A percentile compares a stretch with the other conserved stretches of the same genome.
Evolutionary conservation across 2,888 invertebrate species (phyloP).

Genomic region (Stenolophus ochropezus): DNA sequence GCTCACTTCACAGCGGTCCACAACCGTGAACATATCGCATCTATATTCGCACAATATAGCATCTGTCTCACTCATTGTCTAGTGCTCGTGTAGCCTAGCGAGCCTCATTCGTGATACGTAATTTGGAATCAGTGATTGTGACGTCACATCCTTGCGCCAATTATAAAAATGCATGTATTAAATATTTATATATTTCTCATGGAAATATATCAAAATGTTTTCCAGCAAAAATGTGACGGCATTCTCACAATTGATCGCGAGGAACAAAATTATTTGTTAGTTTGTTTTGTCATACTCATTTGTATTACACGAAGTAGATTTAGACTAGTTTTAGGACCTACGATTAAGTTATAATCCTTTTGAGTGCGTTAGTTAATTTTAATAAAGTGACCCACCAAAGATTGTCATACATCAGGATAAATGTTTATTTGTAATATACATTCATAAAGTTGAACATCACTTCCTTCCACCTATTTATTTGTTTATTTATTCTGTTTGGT

Average conservation of each 20-base stretch:
- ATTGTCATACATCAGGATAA: slow-evolving; percentile 51
- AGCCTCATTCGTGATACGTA: slow-evolving; percentile 43
- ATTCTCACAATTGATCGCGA: slow-evolving; percentile 4
- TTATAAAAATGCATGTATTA: background rate
- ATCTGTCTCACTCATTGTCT: slow-evolving; percentile 27
- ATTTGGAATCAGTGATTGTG: background rate
- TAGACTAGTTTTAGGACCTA: slow-evolving; percentile 13
- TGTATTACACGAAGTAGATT: slow-evolving; percentile 44
- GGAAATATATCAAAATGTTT: slow-evolving; percentile 1
- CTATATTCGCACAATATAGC: slow-evolving; percentile 55
- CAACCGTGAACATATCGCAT: slow-evolving; percentile 42
- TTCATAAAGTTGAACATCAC: slow-evolving; percentile 35
- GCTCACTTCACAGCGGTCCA: background rate
- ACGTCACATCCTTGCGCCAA: background rate
- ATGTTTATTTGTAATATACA: slow-evolving; percentile 36
- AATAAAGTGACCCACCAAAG: slow-evolving; percentile 55
- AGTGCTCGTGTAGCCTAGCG: background rate
- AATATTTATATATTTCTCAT: background rate
- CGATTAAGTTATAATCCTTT: slow-evolving; percentile 31
- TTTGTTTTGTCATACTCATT: slow-evolving; percentile 39
- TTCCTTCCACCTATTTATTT: slow-evolving; percentile 36
- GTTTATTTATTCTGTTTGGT: slow-evolving; percentile 39
- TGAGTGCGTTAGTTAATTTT: slow-evolving; percentile 51
- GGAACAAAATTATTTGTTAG: slow-evolving; percentile 36
- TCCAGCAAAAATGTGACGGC: background rate